Evolutionary conservation across 2,888 invertebrate species (phyloP).

Genomic region (Augiades crinisus): DNA sequence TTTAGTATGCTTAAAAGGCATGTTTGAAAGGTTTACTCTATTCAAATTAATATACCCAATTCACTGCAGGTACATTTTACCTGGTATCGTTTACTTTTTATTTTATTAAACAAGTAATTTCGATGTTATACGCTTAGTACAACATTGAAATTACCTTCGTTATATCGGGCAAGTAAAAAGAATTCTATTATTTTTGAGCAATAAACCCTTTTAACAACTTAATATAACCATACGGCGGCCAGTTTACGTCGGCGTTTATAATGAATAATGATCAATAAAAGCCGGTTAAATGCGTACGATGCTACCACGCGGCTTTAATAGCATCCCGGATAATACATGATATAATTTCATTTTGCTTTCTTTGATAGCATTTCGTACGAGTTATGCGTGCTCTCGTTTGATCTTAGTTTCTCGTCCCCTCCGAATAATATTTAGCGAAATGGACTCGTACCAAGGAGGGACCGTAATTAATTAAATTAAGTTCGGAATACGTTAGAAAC

Average conservation of each 20-base stretch:
- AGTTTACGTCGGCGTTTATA: slow-evolving; percentile 58
- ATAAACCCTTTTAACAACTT: slow-evolving; percentile 63
- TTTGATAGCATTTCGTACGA: slow-evolving; percentile 49
- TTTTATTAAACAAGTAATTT: slow-evolving; percentile 7
- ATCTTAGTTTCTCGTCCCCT: slow-evolving; percentile 59
- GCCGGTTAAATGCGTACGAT: slow-evolving; percentile 52
- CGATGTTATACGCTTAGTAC: too few relatives aligned
- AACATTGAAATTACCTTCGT: slow-evolving; percentile 31
- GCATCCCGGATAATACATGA: slow-evolving; percentile 40
- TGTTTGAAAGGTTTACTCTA: too few relatives aligned
- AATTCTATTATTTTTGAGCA: slow-evolving; percentile 22
- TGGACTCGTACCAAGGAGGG: slow-evolving; percentile 58
- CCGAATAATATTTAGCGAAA: slow-evolving; percentile 74
- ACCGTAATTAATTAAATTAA: slow-evolving; percentile 78
- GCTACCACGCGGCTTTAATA: slow-evolving; percentile 46
- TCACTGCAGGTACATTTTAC: too few relatives aligned
- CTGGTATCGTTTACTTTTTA: slow-evolving; percentile 2
- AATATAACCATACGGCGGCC: slow-evolving; percentile 52
- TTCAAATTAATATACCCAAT: too few relatives aligned
- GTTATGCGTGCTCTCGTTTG: slow-evolving; percentile 54
- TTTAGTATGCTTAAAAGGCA: too few relatives aligned
- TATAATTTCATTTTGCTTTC: slow-evolving; percentile 47
- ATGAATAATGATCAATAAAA: slow-evolving; percentile 74
- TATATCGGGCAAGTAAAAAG: slow-evolving; percentile 14
- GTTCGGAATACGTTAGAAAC: slow-evolving; percentile 73